Conservation (phyloP, 1,140 invertebrate genomes). For the Apis florea region DNA sequence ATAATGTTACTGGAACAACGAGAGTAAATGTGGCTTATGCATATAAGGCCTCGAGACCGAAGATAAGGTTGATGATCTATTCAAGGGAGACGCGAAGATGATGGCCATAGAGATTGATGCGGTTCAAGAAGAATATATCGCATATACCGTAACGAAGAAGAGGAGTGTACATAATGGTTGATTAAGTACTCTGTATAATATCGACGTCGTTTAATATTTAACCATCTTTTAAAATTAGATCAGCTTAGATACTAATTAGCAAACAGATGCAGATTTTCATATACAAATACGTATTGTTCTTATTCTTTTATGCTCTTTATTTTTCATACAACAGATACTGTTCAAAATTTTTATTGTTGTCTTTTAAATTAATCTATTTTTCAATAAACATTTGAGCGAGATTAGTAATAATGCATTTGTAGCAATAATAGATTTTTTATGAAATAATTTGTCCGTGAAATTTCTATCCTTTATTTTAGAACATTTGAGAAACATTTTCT, state of each 20-base stretch:
- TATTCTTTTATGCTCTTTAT: no score
- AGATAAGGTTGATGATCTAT: conserved; percentile 20
- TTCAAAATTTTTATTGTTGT: no score
- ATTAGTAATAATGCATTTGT: no score
- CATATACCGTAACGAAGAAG: background rate
- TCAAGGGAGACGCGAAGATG: background rate
- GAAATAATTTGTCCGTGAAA: no score
- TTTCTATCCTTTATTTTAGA: no score
- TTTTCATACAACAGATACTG: no score
- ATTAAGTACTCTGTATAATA: background rate
- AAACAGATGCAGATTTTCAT: background rate
- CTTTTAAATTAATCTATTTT: no score
- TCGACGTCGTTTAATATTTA: background rate
- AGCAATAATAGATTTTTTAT: no score
- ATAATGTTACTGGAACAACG: conserved; percentile 35
- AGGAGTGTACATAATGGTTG: background rate
- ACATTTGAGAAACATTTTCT: no score
- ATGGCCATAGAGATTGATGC: conserved; percentile 14
- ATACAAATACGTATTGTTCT: background rate
- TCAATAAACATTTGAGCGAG: no score
- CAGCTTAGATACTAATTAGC: no score
- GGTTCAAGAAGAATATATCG: background rate
- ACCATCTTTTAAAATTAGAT: background rate
- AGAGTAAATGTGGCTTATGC: background rate
- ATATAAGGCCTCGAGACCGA: background rate